Percentiles rank a stretch among this genome's conserved stretches.
Evolutionary conservation across 1,140 invertebrate species (phyloP).

Genomic region (Ostrea denselamellosa): DNA sequence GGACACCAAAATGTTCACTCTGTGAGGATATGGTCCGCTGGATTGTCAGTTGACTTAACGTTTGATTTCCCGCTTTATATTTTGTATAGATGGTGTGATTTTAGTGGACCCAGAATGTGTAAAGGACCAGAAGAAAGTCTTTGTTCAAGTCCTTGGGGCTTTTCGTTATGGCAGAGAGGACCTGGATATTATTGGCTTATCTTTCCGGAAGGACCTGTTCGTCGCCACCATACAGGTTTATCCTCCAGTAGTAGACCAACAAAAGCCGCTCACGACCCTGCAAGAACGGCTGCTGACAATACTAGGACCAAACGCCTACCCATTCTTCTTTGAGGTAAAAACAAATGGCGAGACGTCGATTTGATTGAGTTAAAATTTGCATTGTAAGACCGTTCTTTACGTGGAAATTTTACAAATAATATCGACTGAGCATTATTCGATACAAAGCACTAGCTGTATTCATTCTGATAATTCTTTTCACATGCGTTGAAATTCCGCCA

Average conservation of each 20-base stretch:
- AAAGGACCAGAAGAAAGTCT: conserved; percentile 85
- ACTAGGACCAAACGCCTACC: conserved; percentile 96
- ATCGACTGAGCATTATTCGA: too few species aligned
- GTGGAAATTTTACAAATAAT: too few species aligned
- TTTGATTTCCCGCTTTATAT: neutral
- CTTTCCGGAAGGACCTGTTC: conserved; percentile 98
- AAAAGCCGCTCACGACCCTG: conserved; percentile 90
- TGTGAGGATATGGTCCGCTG: too few species aligned
- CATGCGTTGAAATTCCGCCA: too few species aligned
- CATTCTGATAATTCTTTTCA: too few species aligned
- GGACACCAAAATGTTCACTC: too few species aligned
- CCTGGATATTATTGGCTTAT: conserved; percentile 97
- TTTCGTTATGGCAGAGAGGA: conserved; percentile 99
- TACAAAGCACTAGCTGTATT: too few species aligned
- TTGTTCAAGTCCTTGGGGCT: conserved; percentile 96
- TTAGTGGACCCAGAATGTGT: conserved; percentile 98
- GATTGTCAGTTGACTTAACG: too few species aligned
- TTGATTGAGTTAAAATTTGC: neutral
- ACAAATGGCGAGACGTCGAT: neutral
- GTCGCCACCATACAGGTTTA: conserved; percentile 90
- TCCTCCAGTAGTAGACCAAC: conserved; percentile 82
- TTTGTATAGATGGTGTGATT: conserved; percentile 94
- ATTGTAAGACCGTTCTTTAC: too few species aligned
- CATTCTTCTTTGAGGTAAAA: conserved; percentile 95
- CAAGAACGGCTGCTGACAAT: conserved; percentile 98